Evolutionary conservation across 2,888 invertebrate species (phyloP).

Genomic region (Heliconius charithonia): DNA sequence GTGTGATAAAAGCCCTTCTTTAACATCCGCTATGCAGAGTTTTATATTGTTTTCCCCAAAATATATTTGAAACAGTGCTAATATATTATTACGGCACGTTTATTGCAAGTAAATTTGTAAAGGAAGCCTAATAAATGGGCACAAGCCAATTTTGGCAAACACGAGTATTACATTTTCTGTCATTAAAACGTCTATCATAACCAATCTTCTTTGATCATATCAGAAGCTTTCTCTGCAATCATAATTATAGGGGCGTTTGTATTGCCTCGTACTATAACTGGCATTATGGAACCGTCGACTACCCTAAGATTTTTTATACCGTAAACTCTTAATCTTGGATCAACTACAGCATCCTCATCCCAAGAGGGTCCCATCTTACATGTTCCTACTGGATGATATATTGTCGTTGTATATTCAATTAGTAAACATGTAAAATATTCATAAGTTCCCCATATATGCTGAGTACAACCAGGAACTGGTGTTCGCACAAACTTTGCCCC

Average conservation of each 20-base stretch:
- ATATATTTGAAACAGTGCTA: not conserved
- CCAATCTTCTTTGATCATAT: constrained; percentile 87
- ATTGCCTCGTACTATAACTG: constrained; percentile 86
- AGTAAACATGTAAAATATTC: constrained; percentile 87
- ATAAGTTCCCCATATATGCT: constrained; percentile 83
- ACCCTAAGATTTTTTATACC: constrained; percentile 86
- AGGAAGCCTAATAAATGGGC: not conserved
- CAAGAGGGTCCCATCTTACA: constrained; percentile 88
- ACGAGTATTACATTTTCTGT: not conserved
- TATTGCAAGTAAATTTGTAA: not conserved
- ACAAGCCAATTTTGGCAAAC: not conserved
- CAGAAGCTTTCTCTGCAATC: constrained; percentile 92
- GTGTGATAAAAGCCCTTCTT: constrained; percentile 17
- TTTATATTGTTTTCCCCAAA: constrained; percentile 2
- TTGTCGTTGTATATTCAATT: constrained; percentile 87
- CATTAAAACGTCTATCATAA: constrained; percentile 33
- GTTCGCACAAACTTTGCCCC: constrained; percentile 81
- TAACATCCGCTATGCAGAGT: not conserved
- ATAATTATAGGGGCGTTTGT: constrained; percentile 93
- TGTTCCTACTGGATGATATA: constrained; percentile 88
- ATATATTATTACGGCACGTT: not conserved
- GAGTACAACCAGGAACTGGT: constrained; percentile 85
- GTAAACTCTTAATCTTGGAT: constrained; percentile 85
- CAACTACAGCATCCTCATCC: constrained; percentile 86
- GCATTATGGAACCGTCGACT: constrained; percentile 88